Conservation (phyloP, 1,140 invertebrate genomes). For the Leptonema lineaticorne region DNA sequence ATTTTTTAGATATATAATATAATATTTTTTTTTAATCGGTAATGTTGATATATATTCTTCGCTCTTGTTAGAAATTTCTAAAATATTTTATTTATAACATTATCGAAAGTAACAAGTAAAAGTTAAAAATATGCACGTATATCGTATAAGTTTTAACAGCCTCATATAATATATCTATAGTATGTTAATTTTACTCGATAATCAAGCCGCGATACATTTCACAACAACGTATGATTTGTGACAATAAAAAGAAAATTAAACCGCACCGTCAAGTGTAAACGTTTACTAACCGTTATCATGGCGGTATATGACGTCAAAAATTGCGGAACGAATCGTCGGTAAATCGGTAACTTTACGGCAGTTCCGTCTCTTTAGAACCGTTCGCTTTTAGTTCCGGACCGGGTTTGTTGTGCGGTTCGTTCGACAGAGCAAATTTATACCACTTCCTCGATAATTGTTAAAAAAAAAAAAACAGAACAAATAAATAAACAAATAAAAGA, state of each 20-base stretch:
- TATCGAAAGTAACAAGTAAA: too few species aligned
- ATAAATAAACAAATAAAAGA: not conserved
- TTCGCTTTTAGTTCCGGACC: constrained; percentile 1
- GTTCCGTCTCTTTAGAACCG: too few species aligned
- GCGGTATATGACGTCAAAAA: too few species aligned
- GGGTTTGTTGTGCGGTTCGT: not conserved
- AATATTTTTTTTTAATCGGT: too few species aligned
- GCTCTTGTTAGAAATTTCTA: too few species aligned
- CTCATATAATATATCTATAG: not conserved
- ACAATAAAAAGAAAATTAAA: not conserved
- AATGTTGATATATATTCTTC: too few species aligned
- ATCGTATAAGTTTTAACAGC: not conserved
- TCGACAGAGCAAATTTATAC: constrained; percentile 19
- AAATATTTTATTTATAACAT: too few species aligned
- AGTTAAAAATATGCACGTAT: not conserved
- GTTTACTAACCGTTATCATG: constrained; percentile 14
- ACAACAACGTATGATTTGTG: not conserved
- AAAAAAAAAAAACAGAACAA: not conserved
- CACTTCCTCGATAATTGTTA: constrained; percentile 22
- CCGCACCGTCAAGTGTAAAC: too few species aligned
- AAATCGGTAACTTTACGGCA: too few species aligned
- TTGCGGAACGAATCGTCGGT: too few species aligned
- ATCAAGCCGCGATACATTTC: too few species aligned
- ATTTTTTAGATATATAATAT: too few species aligned
- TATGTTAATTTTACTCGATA: not conserved